These are phyloP conservation scores for Drosophila affinis DNA, from an alignment of 2,888 invertebrate genomes.

Conservation along the genomic window DNA sequence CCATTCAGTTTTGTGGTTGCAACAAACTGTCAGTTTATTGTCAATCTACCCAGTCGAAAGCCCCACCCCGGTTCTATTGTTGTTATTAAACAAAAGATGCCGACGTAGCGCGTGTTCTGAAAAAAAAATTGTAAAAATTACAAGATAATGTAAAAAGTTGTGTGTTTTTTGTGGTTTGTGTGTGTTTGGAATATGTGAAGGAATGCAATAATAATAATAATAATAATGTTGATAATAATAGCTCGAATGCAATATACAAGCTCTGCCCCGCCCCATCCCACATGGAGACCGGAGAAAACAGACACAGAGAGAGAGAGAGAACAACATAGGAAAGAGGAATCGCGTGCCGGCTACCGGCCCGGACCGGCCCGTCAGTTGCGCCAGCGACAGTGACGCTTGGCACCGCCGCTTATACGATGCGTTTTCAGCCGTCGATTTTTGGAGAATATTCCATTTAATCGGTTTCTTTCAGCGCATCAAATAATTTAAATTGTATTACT, in stretches of 20 bases:
- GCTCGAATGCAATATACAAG: neutral
- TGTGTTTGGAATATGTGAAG: slow-evolving; percentile 23
- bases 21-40: slow-evolving; percentile 45
- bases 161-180: neutral
- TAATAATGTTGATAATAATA: slow-evolving; percentile 5
- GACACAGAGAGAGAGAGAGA: neutral
- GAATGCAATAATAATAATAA: slow-evolving; percentile 34
- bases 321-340: slow-evolving; percentile 8
- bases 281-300: slow-evolving; percentile 1
- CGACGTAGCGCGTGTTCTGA: neutral
- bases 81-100: slow-evolving; percentile 57
- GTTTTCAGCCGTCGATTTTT: slow-evolving; percentile 12
- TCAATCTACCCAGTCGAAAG: slow-evolving; percentile 25
- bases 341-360: slow-evolving; percentile 34
- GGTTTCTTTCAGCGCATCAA: too few relatives aligned
- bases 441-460: neutral
- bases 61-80: slow-evolving; percentile 7
- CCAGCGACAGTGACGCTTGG: slow-evolving; percentile 3
- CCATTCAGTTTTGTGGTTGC: slow-evolving; percentile 27
- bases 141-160: neutral
- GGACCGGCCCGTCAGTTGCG: slow-evolving; percentile 11
- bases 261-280: slow-evolving; percentile 30
- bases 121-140: neutral
- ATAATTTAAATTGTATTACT: neutral
- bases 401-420: neutral